Percentiles rank a stretch among this genome's conserved stretches.
Evolutionary conservation across 2,797 vertebrate genomes (phyloP).

Genomic region (Enoplosus armatus): DNA sequence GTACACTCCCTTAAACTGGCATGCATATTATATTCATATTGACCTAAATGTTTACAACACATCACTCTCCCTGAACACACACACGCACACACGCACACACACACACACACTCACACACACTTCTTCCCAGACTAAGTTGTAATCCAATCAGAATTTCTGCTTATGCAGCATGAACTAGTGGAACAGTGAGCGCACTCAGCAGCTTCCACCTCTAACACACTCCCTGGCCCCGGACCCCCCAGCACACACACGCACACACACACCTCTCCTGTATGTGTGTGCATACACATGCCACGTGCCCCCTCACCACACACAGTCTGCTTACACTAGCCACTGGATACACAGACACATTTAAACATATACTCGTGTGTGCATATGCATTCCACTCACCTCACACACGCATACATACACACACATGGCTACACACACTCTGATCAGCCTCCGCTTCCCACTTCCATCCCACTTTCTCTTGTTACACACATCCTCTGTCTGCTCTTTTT

Average conservation of each 20-base stretch:
- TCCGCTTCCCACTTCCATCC: constrained; percentile 22
- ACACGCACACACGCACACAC: constrained; percentile 28
- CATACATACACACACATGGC: constrained; percentile 1
- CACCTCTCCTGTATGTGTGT: background rate
- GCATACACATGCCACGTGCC: constrained; percentile 9
- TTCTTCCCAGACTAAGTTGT: constrained; percentile 59
- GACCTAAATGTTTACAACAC: constrained; percentile 60
- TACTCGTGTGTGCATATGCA: background rate
- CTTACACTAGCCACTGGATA: constrained; percentile 47
- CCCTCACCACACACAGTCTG: constrained; percentile 52
- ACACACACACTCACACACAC: constrained; percentile 35
- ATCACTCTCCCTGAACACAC: constrained; percentile 47
- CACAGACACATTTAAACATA: constrained; percentile 45
- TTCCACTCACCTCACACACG: constrained; percentile 26
- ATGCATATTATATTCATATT: constrained; percentile 60
- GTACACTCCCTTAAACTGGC: constrained; percentile 47
- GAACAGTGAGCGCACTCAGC: constrained; percentile 74
- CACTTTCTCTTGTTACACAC: constrained; percentile 66
- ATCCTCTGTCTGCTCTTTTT: constrained; percentile 57
- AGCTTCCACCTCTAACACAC: constrained; percentile 65
- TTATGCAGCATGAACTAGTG: constrained; percentile 70
- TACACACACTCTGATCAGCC: constrained; percentile 22
- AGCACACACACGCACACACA: constrained; percentile 20
- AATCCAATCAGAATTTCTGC: constrained; percentile 77
- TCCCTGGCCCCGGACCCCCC: constrained; percentile 22